Evolutionary conservation across 2,888 invertebrate species (phyloP).

Genomic region (Sepiola atlantica): DNA sequence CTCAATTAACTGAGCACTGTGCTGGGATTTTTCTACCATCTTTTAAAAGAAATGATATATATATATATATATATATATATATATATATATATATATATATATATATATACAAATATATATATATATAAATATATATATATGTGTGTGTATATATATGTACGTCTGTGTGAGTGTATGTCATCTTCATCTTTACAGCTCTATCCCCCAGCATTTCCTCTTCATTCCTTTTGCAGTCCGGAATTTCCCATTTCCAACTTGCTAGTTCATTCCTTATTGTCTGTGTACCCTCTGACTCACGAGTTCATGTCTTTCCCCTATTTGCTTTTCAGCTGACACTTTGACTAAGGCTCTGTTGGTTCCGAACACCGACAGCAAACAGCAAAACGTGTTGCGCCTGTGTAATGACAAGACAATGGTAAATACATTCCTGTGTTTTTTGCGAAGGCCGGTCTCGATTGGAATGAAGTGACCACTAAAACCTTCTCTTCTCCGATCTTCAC

Average conservation of each 20-base stretch:
- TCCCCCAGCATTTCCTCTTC: not conserved
- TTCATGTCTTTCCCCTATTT: not conserved
- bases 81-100: no score
- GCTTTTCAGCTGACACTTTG: not conserved
- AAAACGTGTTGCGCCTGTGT: not conserved
- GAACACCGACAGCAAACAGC: not conserved
- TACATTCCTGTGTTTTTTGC: not conserved
- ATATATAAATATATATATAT: not conserved
- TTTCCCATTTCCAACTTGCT: not conserved
- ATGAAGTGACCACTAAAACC: not conserved
- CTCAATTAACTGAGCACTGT: no score
- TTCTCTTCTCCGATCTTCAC: not conserved
- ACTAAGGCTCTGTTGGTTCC: not conserved
- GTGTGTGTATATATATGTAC: not conserved
- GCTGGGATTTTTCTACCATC: no score
- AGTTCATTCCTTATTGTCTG: not conserved
- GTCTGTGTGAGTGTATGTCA: no score
- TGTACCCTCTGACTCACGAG: not conserved
- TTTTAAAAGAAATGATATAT: no score
- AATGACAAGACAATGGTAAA: not conserved
- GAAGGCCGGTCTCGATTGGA: not conserved
- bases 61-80: no score
- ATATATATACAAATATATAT: no score
- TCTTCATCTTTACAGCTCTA: no score
- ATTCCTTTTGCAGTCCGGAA: not conserved